These are phyloP conservation scores for Platyscapa corneri DNA, from an alignment of 1,140 invertebrate species.

Conservation along the genomic window DNA sequence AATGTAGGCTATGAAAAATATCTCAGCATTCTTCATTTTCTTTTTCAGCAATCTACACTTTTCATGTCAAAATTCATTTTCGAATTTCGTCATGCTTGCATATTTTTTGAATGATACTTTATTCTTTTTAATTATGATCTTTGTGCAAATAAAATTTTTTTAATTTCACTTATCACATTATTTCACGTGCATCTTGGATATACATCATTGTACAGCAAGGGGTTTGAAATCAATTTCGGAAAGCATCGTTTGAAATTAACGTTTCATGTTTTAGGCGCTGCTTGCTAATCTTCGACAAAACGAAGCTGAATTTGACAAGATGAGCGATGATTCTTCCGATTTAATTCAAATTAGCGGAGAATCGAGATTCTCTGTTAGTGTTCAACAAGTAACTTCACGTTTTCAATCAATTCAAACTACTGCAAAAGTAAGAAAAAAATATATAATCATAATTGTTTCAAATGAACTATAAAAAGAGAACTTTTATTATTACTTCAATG, in stretches of 20 bases:
- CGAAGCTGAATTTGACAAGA: constrained; percentile 90
- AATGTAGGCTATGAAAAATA: constrained; percentile 23
- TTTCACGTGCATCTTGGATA: constrained; percentile 46
- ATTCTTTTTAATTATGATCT: not conserved
- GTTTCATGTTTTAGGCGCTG: constrained; percentile 78
- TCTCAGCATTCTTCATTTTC: constrained; percentile 47
- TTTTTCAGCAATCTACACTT: constrained; percentile 39
- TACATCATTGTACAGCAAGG: constrained; percentile 13
- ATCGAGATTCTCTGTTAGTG: constrained; percentile 90
- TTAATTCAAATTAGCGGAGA: constrained; percentile 91
- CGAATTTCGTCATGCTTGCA: constrained; percentile 21
- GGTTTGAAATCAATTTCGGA: not conserved
- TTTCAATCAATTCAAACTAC: constrained; percentile 94
- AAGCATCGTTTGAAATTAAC: not conserved
- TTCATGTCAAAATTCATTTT: constrained; percentile 28
- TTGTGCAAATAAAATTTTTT: constrained; percentile 12
- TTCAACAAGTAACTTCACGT: constrained; percentile 92
- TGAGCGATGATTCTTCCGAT: constrained; percentile 91
- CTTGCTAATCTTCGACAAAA: constrained; percentile 85
- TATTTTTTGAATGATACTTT: constrained; percentile 11
- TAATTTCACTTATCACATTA: not conserved
- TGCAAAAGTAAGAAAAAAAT: constrained; percentile 82
- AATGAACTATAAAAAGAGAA: too few relatives aligned
- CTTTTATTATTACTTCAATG: too few relatives aligned
- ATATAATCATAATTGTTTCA: not conserved